phyloP scores from a whole-genome alignment of 2,888 invertebrate species.

The Agrochola macilenta region DNA sequence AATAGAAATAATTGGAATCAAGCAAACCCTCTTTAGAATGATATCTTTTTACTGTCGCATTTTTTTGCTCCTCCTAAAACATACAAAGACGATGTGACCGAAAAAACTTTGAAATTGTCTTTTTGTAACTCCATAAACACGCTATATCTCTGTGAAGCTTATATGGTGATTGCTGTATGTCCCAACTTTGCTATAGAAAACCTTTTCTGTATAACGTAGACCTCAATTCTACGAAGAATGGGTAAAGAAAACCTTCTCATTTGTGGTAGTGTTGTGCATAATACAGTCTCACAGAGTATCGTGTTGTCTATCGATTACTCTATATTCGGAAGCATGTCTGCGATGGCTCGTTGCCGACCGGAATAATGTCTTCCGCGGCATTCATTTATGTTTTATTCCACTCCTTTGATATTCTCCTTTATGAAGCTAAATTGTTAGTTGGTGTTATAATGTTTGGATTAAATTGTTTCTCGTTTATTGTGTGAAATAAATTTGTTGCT shows the following conservation, averaged over 20 bases:
- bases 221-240: constrained; percentile 9
- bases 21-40: background rate
- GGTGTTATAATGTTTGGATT: constrained; percentile 53
- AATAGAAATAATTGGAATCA: background rate
- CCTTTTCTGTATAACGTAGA: background rate
- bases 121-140: background rate
- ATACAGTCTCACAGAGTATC: constrained; percentile 33
- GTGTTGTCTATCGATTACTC: constrained; percentile 61
- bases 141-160: background rate
- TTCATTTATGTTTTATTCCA: constrained; percentile 49
- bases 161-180: background rate
- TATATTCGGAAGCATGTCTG: constrained; percentile 67
- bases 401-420: constrained; percentile 48
- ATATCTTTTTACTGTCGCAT: background rate
- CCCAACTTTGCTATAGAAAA: background rate
- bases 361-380: constrained; percentile 68
- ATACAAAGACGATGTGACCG: background rate
- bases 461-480: constrained; percentile 49
- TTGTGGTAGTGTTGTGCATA: constrained; percentile 44
- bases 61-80: background rate
- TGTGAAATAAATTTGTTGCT: constrained; percentile 24
- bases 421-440: constrained; percentile 55
- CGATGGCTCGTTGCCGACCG: constrained; percentile 63
- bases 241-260: constrained; percentile 26
- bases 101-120: background rate